Evolutionary conservation across 2,113 vertebrate genomes (phyloP).

Genomic region (Tragelaphus buxtoni): DNA sequence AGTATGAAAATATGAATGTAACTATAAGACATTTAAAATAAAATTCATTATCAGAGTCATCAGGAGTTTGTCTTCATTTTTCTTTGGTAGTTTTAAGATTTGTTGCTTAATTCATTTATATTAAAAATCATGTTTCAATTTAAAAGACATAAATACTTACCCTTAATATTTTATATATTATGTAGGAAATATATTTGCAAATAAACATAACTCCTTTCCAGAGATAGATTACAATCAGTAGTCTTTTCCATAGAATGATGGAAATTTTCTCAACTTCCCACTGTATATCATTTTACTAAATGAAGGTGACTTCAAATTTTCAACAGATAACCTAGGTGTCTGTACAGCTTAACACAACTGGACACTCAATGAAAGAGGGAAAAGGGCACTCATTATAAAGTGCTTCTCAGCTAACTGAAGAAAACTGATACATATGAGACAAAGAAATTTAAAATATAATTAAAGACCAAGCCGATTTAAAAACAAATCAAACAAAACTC

Average conservation of each 20-base stretch:
- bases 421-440: neutral
- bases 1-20: neutral
- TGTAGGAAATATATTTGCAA: too few species aligned
- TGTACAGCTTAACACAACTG: neutral
- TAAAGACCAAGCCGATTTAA: neutral
- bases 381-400: neutral
- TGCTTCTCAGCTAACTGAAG: neutral
- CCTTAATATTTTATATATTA: too few species aligned
- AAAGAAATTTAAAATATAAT: neutral
- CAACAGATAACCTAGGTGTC: neutral
- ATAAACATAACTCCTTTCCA: too few species aligned
- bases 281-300: neutral
- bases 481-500: neutral
- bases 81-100: neutral
- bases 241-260: neutral
- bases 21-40: conserved; percentile 19
- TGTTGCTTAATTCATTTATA: neutral
- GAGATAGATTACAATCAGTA: neutral
- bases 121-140: neutral
- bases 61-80: neutral
- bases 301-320: neutral
- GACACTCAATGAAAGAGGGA: neutral
- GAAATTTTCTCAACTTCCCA: neutral
- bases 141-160: neutral
- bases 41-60: neutral